These are phyloP conservation scores for Ditula angustiorana DNA, from an alignment of 2,888 invertebrate genomes.

Conservation along the genomic window DNA sequence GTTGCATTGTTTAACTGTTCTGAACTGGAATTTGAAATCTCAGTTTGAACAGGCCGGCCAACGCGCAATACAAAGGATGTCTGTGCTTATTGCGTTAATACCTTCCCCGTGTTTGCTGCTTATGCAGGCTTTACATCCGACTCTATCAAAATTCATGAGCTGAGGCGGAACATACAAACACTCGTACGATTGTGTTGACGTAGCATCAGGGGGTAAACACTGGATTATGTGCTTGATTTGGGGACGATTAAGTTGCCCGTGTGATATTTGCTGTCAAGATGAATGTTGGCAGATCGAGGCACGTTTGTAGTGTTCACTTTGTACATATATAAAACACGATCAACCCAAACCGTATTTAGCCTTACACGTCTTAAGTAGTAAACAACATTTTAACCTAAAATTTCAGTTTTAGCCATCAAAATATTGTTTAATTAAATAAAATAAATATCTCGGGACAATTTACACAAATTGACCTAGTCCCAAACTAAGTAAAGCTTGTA, in stretches of 20 bases:
- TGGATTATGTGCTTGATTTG: constrained; percentile 20
- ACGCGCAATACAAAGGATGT: not conserved
- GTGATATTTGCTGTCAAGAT: not conserved
- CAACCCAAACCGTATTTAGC: no score
- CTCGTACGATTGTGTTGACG: constrained; percentile 20
- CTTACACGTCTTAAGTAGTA: no score
- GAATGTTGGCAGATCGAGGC: no score
- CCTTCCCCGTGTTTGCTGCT: not conserved
- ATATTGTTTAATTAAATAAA: no score
- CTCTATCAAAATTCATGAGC: constrained; percentile 31
- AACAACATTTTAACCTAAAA: no score
- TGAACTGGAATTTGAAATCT: not conserved
- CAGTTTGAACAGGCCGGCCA: not conserved
- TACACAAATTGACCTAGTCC: no score
- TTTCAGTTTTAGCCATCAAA: no score
- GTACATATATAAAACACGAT: no score
- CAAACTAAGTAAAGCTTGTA: no score
- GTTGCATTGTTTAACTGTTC: not conserved
- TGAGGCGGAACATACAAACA: constrained; percentile 6
- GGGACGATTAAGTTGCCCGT: not conserved
- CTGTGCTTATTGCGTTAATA: constrained; percentile 1
- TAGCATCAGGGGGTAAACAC: constrained; percentile 22
- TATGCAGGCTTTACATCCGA: constrained; percentile 3
- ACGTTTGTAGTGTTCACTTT: no score
- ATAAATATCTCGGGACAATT: no score